Base-by-base conservation (phyloP, 2,888 invertebrate species). In the Aromia moschata region DNA sequence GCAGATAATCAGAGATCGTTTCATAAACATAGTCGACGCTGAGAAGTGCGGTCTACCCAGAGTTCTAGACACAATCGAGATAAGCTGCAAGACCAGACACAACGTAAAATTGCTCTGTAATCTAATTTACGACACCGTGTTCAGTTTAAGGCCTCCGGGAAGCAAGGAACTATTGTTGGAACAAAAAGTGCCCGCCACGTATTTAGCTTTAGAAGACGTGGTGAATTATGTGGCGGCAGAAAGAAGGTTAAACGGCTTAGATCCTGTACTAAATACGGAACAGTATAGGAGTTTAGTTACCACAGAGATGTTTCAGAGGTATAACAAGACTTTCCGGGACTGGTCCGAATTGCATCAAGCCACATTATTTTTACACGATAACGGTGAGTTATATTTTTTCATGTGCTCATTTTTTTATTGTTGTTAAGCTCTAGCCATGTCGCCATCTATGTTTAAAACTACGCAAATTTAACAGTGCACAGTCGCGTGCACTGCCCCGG, bases 311-410 rank as follows among this genome's bases (percentile, higher is more conserved):
- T 86, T 89, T 65, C 87, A 88, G 69, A 85, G 88, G 61, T 87
- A 87, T 67, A 86, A 88, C 59, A 84, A 89, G 41, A 86, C 87
- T 56, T 94, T 94, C 77, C 84, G 96, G n/a, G 97, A 94, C 83
- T 87, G 88, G 7, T 90, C 94, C 0, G 98, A 98, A 78, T 80
- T 98, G 49, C 93, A 94, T 72, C 96, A 98, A 77, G 99, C 98
- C 0, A 97, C 98, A 0, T 87, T 96, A 77, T 99, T 99, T 81
- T 84, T 99, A 1, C 98, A 99, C 77, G 99, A 99, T 75, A 98
- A 98, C 79, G 98, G 95, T 86, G 71, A 71, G 72, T n/a, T n/a
- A n/a, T n/a, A n/a, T 12, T 31, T 25, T 40, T 45, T 15, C 5
- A 33, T 33, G 5, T 2, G 5, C 33, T 33, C 3, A 33, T 33